Conservation (phyloP, 1,140 invertebrate genomes). For the Cyclina sinensis region DNA sequence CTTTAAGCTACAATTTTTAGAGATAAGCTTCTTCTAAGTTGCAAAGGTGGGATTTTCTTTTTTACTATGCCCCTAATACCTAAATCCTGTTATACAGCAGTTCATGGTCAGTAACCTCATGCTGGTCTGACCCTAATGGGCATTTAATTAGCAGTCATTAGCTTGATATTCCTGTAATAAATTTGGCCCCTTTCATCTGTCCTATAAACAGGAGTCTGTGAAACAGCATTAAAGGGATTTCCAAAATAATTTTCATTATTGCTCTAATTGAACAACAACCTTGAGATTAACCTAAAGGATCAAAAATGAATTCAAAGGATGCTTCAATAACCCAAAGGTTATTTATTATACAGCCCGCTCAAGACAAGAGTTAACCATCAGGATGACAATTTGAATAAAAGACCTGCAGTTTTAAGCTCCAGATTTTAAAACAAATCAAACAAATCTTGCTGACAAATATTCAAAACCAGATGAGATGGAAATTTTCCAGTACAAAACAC, state of each 20-base stretch:
- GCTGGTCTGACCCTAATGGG: background rate
- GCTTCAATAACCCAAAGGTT: background rate
- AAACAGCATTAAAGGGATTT: constrained; percentile 12
- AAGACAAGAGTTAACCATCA: too few species aligned
- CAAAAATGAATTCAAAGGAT: constrained; percentile 9
- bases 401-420: too few species aligned
- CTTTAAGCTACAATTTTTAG: too few species aligned
- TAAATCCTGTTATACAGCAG: too few species aligned
- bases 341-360: background rate
- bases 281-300: constrained; percentile 27
- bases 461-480: too few species aligned
- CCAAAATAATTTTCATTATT: constrained; percentile 9
- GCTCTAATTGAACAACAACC: constrained; percentile 9
- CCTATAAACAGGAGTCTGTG: constrained; percentile 14
- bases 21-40: too few species aligned
- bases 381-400: too few species aligned
- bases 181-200: constrained; percentile 15
- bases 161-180: background rate
- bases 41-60: too few species aligned
- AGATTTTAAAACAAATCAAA: too few species aligned
- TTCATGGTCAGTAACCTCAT: background rate
- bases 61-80: too few species aligned
- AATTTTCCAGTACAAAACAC: too few species aligned
- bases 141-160: constrained; percentile 30
- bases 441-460: too few species aligned